Percentiles rank a stretch among this genome's conserved stretches.
phyloP scores from a whole-genome alignment of 2,888 invertebrate genomes.

The Halictus ligatus region DNA sequence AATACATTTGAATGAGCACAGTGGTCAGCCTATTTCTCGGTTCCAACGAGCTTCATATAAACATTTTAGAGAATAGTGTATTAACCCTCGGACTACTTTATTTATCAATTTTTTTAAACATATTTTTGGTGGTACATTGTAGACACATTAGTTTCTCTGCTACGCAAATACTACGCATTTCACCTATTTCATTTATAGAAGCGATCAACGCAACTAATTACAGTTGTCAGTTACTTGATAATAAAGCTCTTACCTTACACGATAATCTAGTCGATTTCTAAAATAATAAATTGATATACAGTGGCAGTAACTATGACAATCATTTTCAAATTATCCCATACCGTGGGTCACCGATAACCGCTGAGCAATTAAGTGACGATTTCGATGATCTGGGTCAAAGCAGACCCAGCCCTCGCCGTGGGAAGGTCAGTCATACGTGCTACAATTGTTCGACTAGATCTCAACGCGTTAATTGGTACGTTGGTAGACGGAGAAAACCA shows the following conservation, averaged over 20 bases:
- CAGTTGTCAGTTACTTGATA: not conserved
- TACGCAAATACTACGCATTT: not conserved
- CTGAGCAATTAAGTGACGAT: not conserved
- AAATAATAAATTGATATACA: not conserved
- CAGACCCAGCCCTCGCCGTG: too few species aligned
- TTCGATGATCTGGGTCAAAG: not conserved
- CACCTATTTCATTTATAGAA: not conserved
- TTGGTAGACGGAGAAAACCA: not conserved
- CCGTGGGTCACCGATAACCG: not conserved
- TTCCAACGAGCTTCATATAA: not conserved
- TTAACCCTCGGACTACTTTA: not conserved
- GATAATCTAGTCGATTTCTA: not conserved
- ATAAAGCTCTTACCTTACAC: not conserved
- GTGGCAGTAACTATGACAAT: not conserved
- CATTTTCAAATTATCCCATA: not conserved
- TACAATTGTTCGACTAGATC: not conserved
- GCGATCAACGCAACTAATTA: not conserved
- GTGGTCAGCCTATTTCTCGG: not conserved
- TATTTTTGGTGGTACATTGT: not conserved
- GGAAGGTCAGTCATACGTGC: not conserved
- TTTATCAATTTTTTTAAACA: not conserved
- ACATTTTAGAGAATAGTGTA: not conserved
- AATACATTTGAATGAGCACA: not conserved
- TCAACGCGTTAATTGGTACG: not conserved
- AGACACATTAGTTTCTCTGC: not conserved